Evolutionary conservation across 2,113 vertebrate genomes (phyloP).

Genomic region (Heterocephalus glaber): DNA sequence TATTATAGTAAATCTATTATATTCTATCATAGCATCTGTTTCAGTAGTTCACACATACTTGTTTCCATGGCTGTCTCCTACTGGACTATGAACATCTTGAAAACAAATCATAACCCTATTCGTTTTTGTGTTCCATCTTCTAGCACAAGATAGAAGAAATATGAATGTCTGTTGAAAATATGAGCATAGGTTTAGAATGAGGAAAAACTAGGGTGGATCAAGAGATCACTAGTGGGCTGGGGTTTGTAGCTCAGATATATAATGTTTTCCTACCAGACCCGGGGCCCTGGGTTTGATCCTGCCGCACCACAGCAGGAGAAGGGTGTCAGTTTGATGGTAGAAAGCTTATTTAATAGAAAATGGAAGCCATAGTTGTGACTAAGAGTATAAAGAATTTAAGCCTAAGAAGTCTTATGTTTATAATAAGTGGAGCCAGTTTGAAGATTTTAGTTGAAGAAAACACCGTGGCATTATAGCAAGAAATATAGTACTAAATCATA

Average conservation of each 20-base stretch:
- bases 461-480: not conserved
- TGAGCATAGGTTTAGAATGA: not conserved
- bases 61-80: not conserved
- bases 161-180: not conserved
- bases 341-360: not conserved
- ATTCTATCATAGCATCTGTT: not conserved
- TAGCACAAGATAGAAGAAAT: not conserved
- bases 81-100: not conserved
- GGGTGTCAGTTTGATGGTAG: not conserved
- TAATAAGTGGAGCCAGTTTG: not conserved
- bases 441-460: slow-evolving; percentile 21
- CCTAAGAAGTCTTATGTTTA: not conserved
- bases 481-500: not conserved
- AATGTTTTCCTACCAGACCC: not conserved
- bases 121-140: not conserved
- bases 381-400: slow-evolving; percentile 7
- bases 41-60: not conserved
- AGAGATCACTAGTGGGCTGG: not conserved
- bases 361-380: not conserved
- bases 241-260: not conserved
- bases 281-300: not conserved
- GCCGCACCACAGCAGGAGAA: not conserved
- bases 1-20: not conserved
- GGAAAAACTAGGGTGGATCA: not conserved
- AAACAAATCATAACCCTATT: not conserved